Evolutionary conservation across 2,113 vertebrate genomes (phyloP), one percentile per base, ranked within the genome.

Genomic region (Nothoprocta pentlandii): DNA sequence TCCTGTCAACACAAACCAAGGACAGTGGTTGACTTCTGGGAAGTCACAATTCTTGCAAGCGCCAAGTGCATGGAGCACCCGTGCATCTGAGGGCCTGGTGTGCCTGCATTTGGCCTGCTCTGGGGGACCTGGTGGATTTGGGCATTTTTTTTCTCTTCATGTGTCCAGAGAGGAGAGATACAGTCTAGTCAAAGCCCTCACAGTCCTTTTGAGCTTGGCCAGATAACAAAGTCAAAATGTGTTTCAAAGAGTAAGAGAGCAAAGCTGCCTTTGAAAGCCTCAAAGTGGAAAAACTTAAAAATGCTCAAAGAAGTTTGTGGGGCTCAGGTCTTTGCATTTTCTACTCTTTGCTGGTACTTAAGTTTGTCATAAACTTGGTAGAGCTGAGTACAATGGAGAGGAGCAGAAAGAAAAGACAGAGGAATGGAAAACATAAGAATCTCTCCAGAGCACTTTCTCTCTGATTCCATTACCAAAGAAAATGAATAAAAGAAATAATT

Each of bases 301-400:
- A 34, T 34, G 34, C 34, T 34, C 34, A 34, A 34, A 34, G 34
- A 34, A 34, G 34, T 34, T 34, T 34, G 34, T 34, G 34, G 34
- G 34, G 34, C 34, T 34, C 34, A 34, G 96, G 80, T 94, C 87
- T 87, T 94, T 95, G 91, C 83, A 89, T 94, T 96, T 89, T 87
- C 93, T 91, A 26, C 89, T 96, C 83, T 89, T 96, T 84, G 64
- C 92, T 78, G 83, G 78, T 95, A 97, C 97, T 96, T 96, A 95
- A 96, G 87, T 96, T 94, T 96, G 94, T 96, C 92, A 91, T 68
- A 94, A 39, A 80, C 87, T 95, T 91, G 88, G 96, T 85, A 96
- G 91, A 91, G 89, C 94, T 79, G 87, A 68, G 85, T 96, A 96
- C 91, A 94, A 87, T 84, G 61, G 23, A 93, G 54, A 14, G 69